Evolutionary conservation across 2,888 invertebrate species (phyloP).

Genomic region (Marasmarcha lunaedactyla): DNA sequence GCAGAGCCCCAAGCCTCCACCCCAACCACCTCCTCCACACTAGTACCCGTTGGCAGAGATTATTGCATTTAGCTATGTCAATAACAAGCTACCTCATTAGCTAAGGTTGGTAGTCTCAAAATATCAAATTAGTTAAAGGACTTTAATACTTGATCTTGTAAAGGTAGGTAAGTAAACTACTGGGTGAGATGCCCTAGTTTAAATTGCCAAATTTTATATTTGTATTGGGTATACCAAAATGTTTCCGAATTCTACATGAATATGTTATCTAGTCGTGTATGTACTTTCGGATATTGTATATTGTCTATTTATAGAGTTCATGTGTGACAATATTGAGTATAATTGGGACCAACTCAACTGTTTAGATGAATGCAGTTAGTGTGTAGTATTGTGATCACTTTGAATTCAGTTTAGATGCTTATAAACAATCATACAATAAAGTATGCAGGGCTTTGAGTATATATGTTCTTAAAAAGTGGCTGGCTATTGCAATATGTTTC

Average conservation of each 20-base stretch:
- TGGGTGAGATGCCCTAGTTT: constrained; percentile 27
- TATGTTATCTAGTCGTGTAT: constrained; percentile 69
- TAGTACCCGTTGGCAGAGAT: constrained; percentile 30
- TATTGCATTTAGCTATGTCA: constrained; percentile 55
- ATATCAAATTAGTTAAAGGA: not conserved
- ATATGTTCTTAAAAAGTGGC: constrained; percentile 48
- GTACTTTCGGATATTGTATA: constrained; percentile 68
- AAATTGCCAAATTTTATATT: constrained; percentile 63
- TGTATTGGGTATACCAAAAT: constrained; percentile 64
- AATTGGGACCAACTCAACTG: constrained; percentile 65
- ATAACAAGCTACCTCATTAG: constrained; percentile 63
- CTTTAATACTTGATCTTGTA: not conserved
- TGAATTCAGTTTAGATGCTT: constrained; percentile 22
- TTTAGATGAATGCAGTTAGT: constrained; percentile 33
- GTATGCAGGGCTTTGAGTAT: constrained; percentile 36
- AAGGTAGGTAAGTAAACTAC: constrained; percentile 28
- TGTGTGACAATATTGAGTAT: constrained; percentile 50
- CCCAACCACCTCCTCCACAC: constrained; percentile 54
- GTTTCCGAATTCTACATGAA: constrained; percentile 70
- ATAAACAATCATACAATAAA: constrained; percentile 20
- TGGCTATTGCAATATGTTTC: constrained; percentile 65
- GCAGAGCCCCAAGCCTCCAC: constrained; percentile 52
- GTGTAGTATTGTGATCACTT: constrained; percentile 20
- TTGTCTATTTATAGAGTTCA: constrained; percentile 61
- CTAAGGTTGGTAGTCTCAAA: constrained; percentile 55